These are phyloP conservation scores for Anhinga anhinga DNA, from an alignment of 2,113 vertebrate species.

Conservation along the genomic window DNA sequence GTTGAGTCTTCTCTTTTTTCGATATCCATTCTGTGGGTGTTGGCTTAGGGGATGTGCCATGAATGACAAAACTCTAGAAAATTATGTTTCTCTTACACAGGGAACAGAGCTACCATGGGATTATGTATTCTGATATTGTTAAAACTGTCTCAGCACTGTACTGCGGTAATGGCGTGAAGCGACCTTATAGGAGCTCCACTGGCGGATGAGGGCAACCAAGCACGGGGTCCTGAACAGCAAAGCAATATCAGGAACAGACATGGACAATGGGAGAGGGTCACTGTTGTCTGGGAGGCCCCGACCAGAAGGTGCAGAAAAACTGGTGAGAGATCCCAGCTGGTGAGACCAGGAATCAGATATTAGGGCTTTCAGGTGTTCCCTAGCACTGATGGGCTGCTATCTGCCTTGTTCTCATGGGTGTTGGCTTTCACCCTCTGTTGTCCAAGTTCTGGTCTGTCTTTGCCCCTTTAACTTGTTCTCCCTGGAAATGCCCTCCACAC, in stretches of 20 bases:
- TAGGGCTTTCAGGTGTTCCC: neutral
- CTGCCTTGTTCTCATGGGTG: neutral
- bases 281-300: neutral
- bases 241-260: fast-evolving
- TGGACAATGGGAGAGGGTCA: neutral
- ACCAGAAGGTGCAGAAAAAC: neutral
- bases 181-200: neutral
- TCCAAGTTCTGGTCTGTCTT: neutral
- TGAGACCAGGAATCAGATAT: neutral
- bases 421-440: neutral
- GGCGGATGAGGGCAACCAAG: neutral
- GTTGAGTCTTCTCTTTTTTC: neutral
- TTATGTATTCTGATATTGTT: neutral
- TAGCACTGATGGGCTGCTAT: neutral
- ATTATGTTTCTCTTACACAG: neutral
- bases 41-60: neutral
- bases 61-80: neutral
- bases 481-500: neutral
- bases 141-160: neutral
- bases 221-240: neutral
- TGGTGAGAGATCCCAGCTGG: neutral
- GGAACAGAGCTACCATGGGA: neutral
- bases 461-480: neutral
- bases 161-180: neutral
- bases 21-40: neutral